phyloP scores from a whole-genome alignment of 2,113 vertebrate genomes.

The Coturnix japonica region DNA sequence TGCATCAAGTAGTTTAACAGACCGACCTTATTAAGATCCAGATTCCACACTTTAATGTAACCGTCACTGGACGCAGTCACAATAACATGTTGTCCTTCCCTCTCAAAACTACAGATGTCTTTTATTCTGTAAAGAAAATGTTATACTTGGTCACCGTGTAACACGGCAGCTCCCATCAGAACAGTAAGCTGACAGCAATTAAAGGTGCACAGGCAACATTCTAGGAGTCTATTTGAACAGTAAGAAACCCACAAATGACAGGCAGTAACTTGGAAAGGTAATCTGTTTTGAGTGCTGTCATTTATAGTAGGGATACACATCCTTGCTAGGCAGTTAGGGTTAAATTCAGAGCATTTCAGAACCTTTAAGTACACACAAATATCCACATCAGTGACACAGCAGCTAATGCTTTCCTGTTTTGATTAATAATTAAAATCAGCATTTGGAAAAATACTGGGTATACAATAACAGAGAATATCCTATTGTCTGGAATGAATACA shows the following conservation, averaged over 20 bases:
- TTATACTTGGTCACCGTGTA: background rate
- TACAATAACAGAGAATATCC: background rate
- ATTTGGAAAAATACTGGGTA: background rate
- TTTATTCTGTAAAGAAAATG: conserved; percentile 83
- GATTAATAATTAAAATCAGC: background rate
- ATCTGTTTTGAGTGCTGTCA: background rate
- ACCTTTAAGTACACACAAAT: background rate
- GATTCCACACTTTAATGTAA: conserved; percentile 93
- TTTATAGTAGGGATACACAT: background rate
- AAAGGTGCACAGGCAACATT: background rate
- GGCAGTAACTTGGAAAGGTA: background rate
- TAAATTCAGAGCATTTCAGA: background rate
- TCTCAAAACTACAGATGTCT: conserved; percentile 84
- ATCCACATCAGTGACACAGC: background rate
- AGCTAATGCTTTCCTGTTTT: conserved; percentile 3
- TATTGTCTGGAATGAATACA: background rate
- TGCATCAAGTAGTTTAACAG: background rate
- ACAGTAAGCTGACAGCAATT: background rate
- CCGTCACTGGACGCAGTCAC: conserved; percentile 95
- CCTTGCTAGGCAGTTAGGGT: background rate
- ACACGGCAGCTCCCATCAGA: background rate
- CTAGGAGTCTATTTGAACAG: background rate
- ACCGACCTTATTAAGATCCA: conserved; percentile 84
- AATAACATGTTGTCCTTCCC: conserved; percentile 82
- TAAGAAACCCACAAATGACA: background rate